Conservation (phyloP, 2,113 vertebrate species). For the Dascyllus trimaculatus region DNA sequence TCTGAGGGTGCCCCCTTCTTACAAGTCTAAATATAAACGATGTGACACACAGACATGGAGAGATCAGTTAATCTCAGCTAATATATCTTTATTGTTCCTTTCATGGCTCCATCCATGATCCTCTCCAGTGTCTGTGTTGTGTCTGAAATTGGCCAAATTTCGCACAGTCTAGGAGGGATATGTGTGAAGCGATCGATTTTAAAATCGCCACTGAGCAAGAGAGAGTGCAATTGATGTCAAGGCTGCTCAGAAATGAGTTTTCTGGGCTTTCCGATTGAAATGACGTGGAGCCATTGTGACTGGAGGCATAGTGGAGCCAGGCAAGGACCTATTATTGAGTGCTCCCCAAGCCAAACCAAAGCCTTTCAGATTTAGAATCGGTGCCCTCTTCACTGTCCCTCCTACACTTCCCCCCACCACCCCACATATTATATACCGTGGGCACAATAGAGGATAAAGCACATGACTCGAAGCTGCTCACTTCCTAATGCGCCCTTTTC, state of each 20-base stretch:
- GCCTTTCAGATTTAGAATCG: constrained; percentile 46
- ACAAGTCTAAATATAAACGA: not conserved
- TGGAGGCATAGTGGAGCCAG: constrained; percentile 61
- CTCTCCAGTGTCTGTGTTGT: constrained; percentile 52
- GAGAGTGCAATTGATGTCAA: constrained; percentile 81
- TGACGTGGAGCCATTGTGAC: constrained; percentile 71
- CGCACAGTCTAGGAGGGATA: constrained; percentile 45
- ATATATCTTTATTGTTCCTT: constrained; percentile 51
- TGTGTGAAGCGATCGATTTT: constrained; percentile 72
- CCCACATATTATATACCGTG: not conserved
- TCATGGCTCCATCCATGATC: constrained; percentile 33
- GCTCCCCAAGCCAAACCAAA: constrained; percentile 50
- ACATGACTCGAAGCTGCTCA: constrained; percentile 7
- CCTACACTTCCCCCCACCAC: not conserved
- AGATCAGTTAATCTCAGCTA: constrained; percentile 37
- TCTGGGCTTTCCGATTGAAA: constrained; percentile 74
- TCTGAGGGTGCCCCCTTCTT: not conserved
- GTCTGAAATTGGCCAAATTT: constrained; percentile 67
- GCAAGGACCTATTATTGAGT: constrained; percentile 53
- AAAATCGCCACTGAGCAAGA: constrained; percentile 70
- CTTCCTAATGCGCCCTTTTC: constrained; percentile 33
- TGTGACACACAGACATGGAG: constrained; percentile 15
- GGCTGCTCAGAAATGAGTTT: constrained; percentile 80
- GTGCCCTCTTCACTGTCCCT: constrained; percentile 29
- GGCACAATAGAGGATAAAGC: constrained; percentile 43